Base-by-base conservation (phyloP, 2,888 invertebrate genomes). In the Rhodophaea formosa region DNA sequence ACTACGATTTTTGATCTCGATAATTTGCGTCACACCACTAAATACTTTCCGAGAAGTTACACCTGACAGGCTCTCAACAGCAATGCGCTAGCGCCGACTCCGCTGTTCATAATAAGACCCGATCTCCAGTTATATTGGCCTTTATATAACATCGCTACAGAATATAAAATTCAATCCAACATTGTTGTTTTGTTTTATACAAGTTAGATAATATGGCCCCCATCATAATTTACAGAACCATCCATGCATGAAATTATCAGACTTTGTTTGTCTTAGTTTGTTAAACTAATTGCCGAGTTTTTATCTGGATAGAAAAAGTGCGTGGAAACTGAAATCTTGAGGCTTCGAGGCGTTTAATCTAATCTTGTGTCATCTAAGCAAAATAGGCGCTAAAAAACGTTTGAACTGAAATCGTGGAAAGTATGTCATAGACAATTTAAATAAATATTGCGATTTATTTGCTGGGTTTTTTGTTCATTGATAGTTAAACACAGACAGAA, bases 141-240 rank as follows among this genome's bases (percentile, higher is more conserved):
- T 79, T 88, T 89, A 90, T 90, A 85, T 83, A 83, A 85, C 80
- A 75, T 79, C 74, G 75, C 76, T 79, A 65, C 74, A 78, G 77
- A 79, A 77, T 79, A 73, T 73, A 77, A 78, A 80, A 82, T 79
- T 75, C 69, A 78, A 80, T 73, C 78, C 71, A 70, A 74, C 75
- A 67, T 69, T 70, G 78, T 80, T 72, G 75, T 86, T 83, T 86
- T 83, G 79, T 85, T 83, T 82, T 81, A 77, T 65, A 73, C 70
- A 68, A 74, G 82, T 86, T 87, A 86, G 85, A 85, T 88, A 86
- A 88, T 73, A 68, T 71, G 71, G 74, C 72, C 74, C 71, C 75
- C 74, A 74, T 76, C 72, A 77, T 76, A 79, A 79, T 80, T 79
- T 76, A 63, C 62, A 62, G 62, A 72, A 67, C 71, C 64, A 75